Evolutionary conservation across 2,113 vertebrate species (phyloP).

Genomic region (Nansenia antarctica): DNA sequence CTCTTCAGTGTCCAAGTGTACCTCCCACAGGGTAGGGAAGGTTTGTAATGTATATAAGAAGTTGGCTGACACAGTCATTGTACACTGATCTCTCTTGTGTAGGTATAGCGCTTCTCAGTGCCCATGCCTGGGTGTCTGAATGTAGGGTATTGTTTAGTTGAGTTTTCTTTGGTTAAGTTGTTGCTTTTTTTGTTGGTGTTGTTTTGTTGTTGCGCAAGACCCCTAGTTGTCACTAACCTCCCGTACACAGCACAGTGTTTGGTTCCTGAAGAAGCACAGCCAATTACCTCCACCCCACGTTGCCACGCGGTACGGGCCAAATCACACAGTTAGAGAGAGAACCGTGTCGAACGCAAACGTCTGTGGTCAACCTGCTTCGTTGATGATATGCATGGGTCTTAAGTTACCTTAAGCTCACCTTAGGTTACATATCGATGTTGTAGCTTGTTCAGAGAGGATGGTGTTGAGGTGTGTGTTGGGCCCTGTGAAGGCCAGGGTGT

Average conservation of each 20-base stretch:
- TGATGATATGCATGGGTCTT: background rate
- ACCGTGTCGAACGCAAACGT: background rate
- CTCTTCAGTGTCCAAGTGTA: slow-evolving; percentile 42
- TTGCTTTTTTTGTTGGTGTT: slow-evolving; percentile 21
- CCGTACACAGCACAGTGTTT: background rate
- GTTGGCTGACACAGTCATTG: slow-evolving; percentile 45
- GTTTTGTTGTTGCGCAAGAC: background rate
- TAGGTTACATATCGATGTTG: background rate
- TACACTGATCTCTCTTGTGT: slow-evolving; percentile 30
- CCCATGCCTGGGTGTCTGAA: slow-evolving; percentile 25
- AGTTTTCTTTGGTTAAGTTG: no score
- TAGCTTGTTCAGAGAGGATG: background rate
- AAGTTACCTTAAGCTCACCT: background rate
- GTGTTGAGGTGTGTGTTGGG: background rate
- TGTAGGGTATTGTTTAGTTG: slow-evolving; percentile 31
- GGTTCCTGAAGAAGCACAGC: slow-evolving; percentile 10
- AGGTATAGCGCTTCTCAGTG: slow-evolving; percentile 24
- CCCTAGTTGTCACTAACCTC: background rate
- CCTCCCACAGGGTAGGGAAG: slow-evolving; percentile 34
- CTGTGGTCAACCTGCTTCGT: background rate
- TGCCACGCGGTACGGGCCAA: slow-evolving; percentile 25
- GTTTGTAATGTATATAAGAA: slow-evolving; percentile 8
- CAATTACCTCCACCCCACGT: background rate
- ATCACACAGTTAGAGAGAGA: slow-evolving; percentile 1
- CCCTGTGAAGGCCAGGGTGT: background rate